phyloP scores from a whole-genome alignment of 1,140 invertebrate species.

The Thaumatotibia leucotreta region DNA sequence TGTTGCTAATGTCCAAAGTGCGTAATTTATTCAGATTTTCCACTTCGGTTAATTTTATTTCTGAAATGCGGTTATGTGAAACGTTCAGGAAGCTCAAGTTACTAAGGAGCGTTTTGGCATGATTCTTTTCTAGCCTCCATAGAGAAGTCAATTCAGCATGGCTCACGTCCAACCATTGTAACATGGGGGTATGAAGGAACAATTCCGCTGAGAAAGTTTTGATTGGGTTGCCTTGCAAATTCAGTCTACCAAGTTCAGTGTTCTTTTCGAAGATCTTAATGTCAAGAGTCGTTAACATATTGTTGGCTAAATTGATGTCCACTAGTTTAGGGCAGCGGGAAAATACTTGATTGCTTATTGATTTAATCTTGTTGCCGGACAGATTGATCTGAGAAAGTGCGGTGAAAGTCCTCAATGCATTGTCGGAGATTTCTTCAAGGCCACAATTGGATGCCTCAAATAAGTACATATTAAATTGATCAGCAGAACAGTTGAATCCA shows the following conservation, averaged over 20 bases:
- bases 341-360: constrained; percentile 71
- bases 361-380: constrained; percentile 79
- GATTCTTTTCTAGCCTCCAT: constrained; percentile 77
- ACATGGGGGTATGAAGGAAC: constrained; percentile 77
- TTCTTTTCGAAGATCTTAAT: constrained; percentile 80
- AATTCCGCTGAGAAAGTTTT: constrained; percentile 80
- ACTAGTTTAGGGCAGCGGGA: constrained; percentile 76
- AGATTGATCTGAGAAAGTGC: constrained; percentile 80
- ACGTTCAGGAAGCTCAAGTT: constrained; percentile 77
- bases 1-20: constrained; percentile 79
- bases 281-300: constrained; percentile 78
- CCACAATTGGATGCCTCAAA: constrained; percentile 84
- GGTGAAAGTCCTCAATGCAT: constrained; percentile 82
- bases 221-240: constrained; percentile 83
- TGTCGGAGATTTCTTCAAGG: constrained; percentile 77
- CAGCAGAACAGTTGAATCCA: constrained; percentile 76
- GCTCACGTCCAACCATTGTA: constrained; percentile 79
- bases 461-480: constrained; percentile 80
- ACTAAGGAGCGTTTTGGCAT: constrained; percentile 59
- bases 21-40: constrained; percentile 78
- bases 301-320: constrained; percentile 83
- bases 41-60: constrained; percentile 77
- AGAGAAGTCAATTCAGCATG: constrained; percentile 79
- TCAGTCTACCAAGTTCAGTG: constrained; percentile 79
- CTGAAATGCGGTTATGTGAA: constrained; percentile 77